phyloP scores from a whole-genome alignment of 2,888 invertebrate species.

The Incurvaria masculella region DNA sequence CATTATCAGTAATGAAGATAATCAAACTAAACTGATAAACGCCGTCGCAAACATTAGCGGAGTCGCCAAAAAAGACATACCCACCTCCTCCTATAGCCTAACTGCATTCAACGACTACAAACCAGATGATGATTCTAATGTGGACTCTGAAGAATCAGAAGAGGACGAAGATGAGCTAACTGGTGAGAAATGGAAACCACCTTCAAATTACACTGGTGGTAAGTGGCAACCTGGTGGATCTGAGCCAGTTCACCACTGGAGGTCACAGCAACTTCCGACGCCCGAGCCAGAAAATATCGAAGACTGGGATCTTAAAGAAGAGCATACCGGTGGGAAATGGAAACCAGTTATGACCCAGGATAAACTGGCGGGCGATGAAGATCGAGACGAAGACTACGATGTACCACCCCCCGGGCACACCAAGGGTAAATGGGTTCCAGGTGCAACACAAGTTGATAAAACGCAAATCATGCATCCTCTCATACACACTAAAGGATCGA shows the following conservation, averaged over 20 bases:
- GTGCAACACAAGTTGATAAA: slow-evolving; percentile 43
- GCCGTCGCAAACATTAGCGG: slow-evolving; percentile 63
- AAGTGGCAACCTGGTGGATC: slow-evolving; percentile 68
- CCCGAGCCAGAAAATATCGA: slow-evolving; percentile 48
- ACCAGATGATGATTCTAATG: slow-evolving; percentile 47
- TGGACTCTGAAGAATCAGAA: slow-evolving; percentile 55
- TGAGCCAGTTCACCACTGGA: slow-evolving; percentile 38
- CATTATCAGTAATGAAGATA: slow-evolving; percentile 54
- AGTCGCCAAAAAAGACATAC: slow-evolving; percentile 49
- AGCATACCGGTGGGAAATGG: slow-evolving; percentile 65
- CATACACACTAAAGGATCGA: slow-evolving; percentile 46
- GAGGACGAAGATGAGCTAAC: slow-evolving; percentile 51
- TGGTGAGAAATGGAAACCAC: slow-evolving; percentile 45
- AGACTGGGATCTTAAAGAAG: slow-evolving; percentile 55
- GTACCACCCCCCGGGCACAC: slow-evolving; percentile 69
- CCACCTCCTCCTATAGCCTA: slow-evolving; percentile 34
- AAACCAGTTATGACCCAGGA: slow-evolving; percentile 37
- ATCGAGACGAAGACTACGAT: slow-evolving; percentile 49
- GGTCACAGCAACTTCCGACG: slow-evolving; percentile 46
- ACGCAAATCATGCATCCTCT: slow-evolving; percentile 54
- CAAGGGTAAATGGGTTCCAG: slow-evolving; percentile 81
- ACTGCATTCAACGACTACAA: slow-evolving; percentile 41
- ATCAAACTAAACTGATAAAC: slow-evolving; percentile 61
- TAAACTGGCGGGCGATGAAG: slow-evolving; percentile 24
- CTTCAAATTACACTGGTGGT: slow-evolving; percentile 59